phyloP scores from a whole-genome alignment of 2,113 vertebrate genomes.

The Neoarius graeffei region DNA sequence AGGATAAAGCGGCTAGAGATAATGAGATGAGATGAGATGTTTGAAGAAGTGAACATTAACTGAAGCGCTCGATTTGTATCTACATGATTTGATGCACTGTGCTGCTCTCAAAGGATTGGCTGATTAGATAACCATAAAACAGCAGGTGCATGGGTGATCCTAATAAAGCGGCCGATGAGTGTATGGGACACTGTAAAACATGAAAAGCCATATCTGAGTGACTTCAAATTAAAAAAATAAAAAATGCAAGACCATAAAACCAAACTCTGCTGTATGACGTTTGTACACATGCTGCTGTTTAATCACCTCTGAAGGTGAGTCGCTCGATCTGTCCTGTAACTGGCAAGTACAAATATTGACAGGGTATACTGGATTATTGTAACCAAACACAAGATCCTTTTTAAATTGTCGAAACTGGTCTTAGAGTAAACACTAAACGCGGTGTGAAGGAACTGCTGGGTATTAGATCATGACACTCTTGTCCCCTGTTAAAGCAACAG shows the following conservation, averaged over 20 bases:
- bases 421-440: slow-evolving; percentile 63
- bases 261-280: background rate
- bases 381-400: slow-evolving; percentile 58
- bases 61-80: no score
- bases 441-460: slow-evolving; percentile 50
- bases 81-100: no score
- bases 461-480: background rate
- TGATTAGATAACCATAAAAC: no score
- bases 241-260: background rate
- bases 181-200: background rate
- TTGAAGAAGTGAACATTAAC: no score
- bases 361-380: slow-evolving; percentile 54
- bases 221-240: background rate
- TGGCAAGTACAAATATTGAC: slow-evolving; percentile 72
- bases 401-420: slow-evolving; percentile 60
- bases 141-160: no score
- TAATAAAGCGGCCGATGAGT: no score
- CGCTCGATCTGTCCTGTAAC: slow-evolving; percentile 61
- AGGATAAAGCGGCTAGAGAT: no score
- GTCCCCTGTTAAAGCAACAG: background rate
- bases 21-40: no score
- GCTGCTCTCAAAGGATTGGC: no score
- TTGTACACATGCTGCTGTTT: slow-evolving; percentile 11
- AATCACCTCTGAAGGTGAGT: slow-evolving; percentile 39
- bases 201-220: background rate